Evolutionary conservation across 2,113 vertebrate genomes (phyloP).

Genomic region (Lamprologus lemairii): DNA sequence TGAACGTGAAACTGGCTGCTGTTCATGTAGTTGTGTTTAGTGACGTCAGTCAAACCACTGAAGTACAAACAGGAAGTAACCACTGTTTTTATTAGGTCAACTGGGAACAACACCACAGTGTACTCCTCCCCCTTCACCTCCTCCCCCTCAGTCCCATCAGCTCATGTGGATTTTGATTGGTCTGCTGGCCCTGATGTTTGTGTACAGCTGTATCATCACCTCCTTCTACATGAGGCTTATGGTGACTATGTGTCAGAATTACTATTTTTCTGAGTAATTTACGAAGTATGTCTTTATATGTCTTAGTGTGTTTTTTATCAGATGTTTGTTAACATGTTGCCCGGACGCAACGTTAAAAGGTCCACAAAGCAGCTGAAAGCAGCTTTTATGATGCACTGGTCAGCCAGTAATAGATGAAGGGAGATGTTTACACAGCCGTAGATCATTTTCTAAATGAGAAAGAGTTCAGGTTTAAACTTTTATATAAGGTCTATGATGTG

Average conservation of each 20-base stretch:
- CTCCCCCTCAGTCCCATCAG: not conserved
- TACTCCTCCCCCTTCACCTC: not conserved
- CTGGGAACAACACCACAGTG: not conserved
- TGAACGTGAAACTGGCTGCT: not conserved
- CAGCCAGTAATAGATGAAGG: not conserved
- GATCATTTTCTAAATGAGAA: not conserved
- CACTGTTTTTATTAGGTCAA: not conserved
- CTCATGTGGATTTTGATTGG: not conserved
- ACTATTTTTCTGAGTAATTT: not conserved
- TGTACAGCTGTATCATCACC: slow-evolving; percentile 24
- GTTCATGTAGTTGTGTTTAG: not conserved
- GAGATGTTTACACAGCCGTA: not conserved
- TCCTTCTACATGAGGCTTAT: not conserved
- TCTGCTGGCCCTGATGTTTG: not conserved
- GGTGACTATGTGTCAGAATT: not conserved
- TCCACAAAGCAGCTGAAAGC: not conserved
- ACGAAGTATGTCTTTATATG: not conserved
- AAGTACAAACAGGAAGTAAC: not conserved
- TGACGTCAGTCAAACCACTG: not conserved
- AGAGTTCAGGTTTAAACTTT: not conserved
- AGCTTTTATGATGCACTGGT: not conserved
- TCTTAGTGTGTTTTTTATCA: not conserved
- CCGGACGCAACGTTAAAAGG: accelerated
- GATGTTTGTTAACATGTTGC: not conserved
- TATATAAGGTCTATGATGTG: not conserved